Conservation (phyloP, 2,113 vertebrate genomes). For the Megalops atlanticus region DNA sequence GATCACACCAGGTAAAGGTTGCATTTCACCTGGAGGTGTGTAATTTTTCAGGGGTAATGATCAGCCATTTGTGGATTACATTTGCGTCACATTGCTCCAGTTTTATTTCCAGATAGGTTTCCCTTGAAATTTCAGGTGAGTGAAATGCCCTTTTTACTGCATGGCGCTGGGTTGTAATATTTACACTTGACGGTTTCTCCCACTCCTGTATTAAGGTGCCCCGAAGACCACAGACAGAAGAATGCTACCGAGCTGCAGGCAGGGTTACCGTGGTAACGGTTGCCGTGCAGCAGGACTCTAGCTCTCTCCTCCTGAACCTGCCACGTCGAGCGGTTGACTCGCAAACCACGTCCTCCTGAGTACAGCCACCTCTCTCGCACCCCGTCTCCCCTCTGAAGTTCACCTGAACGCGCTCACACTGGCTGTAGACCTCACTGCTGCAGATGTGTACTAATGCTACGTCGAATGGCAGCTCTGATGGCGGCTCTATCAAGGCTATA, state of each 20-base stretch:
- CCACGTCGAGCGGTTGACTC: constrained; percentile 64
- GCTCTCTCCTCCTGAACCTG: constrained; percentile 66
- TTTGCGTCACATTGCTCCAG: too few species aligned
- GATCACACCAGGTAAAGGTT: background rate
- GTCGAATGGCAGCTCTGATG: constrained; percentile 40
- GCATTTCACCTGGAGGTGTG: background rate
- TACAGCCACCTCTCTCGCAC: constrained; percentile 56
- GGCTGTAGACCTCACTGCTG: constrained; percentile 36
- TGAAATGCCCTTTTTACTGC: background rate
- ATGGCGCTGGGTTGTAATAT: constrained; percentile 7
- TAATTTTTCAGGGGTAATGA: too few species aligned
- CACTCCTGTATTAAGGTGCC: constrained; percentile 84
- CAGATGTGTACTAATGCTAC: constrained; percentile 51
- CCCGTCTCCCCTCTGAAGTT: constrained; percentile 27
- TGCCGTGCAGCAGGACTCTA: constrained; percentile 63
- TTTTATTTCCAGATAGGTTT: background rate
- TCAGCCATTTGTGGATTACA: too few species aligned
- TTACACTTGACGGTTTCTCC: constrained; percentile 57
- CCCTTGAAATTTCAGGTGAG: constrained; percentile 21
- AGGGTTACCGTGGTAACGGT: constrained; percentile 84
- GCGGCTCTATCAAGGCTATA: constrained; percentile 52
- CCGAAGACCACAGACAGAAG: constrained; percentile 67
- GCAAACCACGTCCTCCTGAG: constrained; percentile 58
- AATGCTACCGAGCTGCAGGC: constrained; percentile 71
- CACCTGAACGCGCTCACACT: constrained; percentile 43